Evolutionary conservation across 2,113 vertebrate genomes (phyloP), one percentile per base, ranked within the genome.

Genomic region (Cyprinodon brontotheroides): DNA sequence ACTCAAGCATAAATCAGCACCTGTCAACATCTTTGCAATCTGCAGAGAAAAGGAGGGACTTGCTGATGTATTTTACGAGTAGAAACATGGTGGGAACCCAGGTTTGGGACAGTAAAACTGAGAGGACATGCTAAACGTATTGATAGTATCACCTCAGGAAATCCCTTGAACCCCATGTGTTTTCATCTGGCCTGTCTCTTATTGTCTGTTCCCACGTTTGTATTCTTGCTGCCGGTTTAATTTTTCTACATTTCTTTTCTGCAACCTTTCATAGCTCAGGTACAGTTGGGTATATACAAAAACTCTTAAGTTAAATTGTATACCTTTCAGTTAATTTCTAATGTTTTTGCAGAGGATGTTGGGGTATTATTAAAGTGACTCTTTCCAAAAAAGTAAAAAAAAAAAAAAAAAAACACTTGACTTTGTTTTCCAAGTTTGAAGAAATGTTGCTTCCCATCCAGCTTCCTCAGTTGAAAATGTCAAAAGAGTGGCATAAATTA

Each of bases 31-130:
- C 79, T 89, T 85, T 86, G 79, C 85, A 89, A 90, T 87, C 88
- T 90, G 82, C 86, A 11, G 78, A 85, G 80, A 80, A 83, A 66
- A 85, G 79, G 68, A 91, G 85, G 72, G 81, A 87, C 75, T 75
- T 74, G 90, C 77, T 92, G 91, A 93, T 85, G 84, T 93, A 87
- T 89, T 94, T 93, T 91, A 93, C 92, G 89, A 84, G 70, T 83
- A 82, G 76, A 88, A 65, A 36, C 71, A 79, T 64, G 75, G 85
- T 82, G 80, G 86, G 88, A 90, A 82, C 78, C 74, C 78, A 68
- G 74, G 71, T 60, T 82, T 78, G 83, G 71, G 65, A 88, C 82
- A 87, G 89, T 92, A 88, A 92, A 92, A 89, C 77, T 66, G 68
- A 76, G 72, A 87, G 85, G 89, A 83, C 86, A 91, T 91, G 85